A percentile compares a stretch with the other conserved stretches of the same genome.
phyloP scores from a whole-genome alignment of 2,797 vertebrate genomes.

The Aldrovandia affinis region DNA sequence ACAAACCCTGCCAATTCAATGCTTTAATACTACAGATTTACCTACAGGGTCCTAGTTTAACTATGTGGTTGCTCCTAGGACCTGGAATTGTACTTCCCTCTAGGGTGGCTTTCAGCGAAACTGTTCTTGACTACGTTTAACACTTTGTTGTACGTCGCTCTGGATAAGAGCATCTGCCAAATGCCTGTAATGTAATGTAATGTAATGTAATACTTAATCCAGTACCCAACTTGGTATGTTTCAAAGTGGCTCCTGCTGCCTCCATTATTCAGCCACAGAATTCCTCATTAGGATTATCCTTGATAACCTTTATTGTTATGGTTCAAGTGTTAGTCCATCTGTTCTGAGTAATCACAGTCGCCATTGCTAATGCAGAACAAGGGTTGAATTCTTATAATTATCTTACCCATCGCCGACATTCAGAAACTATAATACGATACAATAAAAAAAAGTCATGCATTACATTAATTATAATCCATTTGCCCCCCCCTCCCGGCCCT shows the following conservation, averaged over 20 bases:
- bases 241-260: slow-evolving; percentile 20
- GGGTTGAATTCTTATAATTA: slow-evolving; percentile 66
- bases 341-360: slow-evolving; percentile 66
- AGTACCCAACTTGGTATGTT: slow-evolving; percentile 33
- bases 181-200: too few species aligned
- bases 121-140: too few species aligned
- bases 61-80: too few species aligned
- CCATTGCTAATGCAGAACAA: slow-evolving; percentile 62
- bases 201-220: slow-evolving; percentile 25
- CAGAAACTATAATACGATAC: slow-evolving; percentile 50
- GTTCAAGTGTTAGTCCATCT: slow-evolving; percentile 64
- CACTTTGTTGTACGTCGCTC: too few species aligned
- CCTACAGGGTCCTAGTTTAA: too few species aligned
- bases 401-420: slow-evolving; percentile 65
- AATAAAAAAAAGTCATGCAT: slow-evolving; percentile 53
- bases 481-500: slow-evolving; percentile 59
- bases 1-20: slow-evolving; percentile 28
- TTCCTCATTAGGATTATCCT: slow-evolving; percentile 62
- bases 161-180: too few species aligned
- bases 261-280: slow-evolving; percentile 52
- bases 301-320: slow-evolving; percentile 59
- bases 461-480: slow-evolving; percentile 64
- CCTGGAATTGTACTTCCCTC: too few species aligned
- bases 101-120: too few species aligned
- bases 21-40: too few species aligned